Evolutionary conservation across 2,113 vertebrate species (phyloP).

Genomic region (Aegithalos caudatus): DNA sequence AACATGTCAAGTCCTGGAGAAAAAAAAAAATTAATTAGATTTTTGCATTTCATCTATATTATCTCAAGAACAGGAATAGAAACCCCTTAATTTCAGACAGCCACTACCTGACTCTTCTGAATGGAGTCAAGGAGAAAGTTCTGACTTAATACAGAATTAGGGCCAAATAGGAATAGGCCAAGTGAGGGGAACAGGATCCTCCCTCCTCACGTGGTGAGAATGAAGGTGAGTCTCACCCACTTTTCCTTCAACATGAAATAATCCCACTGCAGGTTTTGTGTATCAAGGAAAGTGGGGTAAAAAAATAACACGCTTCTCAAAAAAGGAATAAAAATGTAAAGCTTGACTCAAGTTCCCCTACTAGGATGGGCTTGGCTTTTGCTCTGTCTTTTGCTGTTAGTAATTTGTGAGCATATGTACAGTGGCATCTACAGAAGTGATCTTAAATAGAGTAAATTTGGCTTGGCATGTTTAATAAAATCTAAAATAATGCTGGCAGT

Average conservation of each 20-base stretch:
- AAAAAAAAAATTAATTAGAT: not conserved
- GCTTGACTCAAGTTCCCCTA: not conserved
- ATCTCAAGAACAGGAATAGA: not conserved
- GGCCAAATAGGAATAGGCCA: not conserved
- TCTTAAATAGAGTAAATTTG: not conserved
- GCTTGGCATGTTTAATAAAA: not conserved
- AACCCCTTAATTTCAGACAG: not conserved
- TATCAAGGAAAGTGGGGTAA: not conserved
- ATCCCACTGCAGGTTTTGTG: not conserved
- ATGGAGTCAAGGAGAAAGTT: not conserved
- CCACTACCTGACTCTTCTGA: not conserved
- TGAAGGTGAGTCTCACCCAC: not conserved
- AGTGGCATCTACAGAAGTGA: not conserved
- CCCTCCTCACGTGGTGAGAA: accelerated
- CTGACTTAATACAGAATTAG: not conserved
- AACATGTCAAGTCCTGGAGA: not conserved
- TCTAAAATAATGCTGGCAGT: not conserved
- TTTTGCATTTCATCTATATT: not conserved
- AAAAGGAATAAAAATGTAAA: not conserved
- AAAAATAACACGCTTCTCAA: not conserved
- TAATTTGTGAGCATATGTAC: not conserved
- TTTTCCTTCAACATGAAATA: not conserved
- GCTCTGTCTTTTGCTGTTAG: not conserved
- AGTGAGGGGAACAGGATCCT: not conserved
- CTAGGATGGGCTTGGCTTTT: not conserved